These are phyloP conservation scores for Papilio protenor DNA, from an alignment of 2,888 invertebrate species.

Conservation along the genomic window DNA sequence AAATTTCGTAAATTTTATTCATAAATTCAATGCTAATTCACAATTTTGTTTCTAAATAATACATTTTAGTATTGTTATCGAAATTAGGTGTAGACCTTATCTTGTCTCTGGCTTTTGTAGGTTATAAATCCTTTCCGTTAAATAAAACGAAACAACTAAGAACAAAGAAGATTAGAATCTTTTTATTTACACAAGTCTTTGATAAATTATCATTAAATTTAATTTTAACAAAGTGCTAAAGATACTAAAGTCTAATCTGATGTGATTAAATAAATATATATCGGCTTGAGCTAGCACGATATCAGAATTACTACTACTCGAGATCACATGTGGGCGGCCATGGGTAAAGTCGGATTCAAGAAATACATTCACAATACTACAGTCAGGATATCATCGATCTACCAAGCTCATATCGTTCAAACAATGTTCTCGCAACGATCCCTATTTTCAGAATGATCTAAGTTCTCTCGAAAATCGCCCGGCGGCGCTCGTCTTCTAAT, in stretches of 20 bases:
- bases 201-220: neutral
- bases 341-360: too few relatives aligned
- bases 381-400: too few relatives aligned
- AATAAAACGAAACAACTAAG: neutral
- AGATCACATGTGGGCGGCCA: too few relatives aligned
- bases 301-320: too few relatives aligned
- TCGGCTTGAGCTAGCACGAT: too few relatives aligned
- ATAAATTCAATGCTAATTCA: neutral
- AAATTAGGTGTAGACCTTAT: slow-evolving; percentile 8
- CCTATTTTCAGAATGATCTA: too few relatives aligned
- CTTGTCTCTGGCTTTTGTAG: neutral
- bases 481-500: too few relatives aligned
- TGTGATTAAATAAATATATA: too few relatives aligned
- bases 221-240: neutral
- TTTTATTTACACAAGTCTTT: neutral
- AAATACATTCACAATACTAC: too few relatives aligned
- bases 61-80: neutral
- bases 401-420: too few relatives aligned
- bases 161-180: neutral
- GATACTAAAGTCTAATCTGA: neutral
- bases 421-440: too few relatives aligned
- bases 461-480: too few relatives aligned
- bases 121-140: neutral
- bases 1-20: neutral
- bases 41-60: slow-evolving; percentile 6